Evolutionary conservation across 2,888 invertebrate genomes (phyloP).

Genomic region (Plebejus melissa): DNA sequence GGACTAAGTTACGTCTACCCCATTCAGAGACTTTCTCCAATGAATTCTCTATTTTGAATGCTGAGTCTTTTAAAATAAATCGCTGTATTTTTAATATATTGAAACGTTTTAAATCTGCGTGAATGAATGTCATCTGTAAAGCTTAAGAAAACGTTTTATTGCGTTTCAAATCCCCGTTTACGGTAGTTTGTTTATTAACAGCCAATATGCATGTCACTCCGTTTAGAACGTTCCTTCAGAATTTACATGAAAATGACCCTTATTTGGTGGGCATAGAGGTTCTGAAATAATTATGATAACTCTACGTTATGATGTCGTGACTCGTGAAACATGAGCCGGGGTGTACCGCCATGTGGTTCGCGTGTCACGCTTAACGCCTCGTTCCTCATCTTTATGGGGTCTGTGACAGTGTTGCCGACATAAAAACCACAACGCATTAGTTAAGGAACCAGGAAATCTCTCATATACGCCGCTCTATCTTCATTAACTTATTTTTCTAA

Average conservation of each 20-base stretch:
- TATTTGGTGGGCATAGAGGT: neutral
- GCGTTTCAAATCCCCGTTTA: neutral
- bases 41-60: no score
- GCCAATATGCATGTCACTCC: neutral
- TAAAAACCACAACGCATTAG: constrained; percentile 4
- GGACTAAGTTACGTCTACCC: no score
- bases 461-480: neutral
- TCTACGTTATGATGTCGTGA: neutral
- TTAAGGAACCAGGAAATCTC: neutral
- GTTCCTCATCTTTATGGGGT: neutral
- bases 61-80: no score
- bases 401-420: neutral
- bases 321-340: constrained; percentile 4
- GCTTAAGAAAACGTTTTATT: neutral
- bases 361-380: neutral
- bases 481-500: neutral
- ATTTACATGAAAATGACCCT: neutral
- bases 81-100: no score
- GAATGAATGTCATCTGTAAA: neutral
- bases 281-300: neutral
- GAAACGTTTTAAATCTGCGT: neutral
- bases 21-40: no score
- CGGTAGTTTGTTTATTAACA: constrained; percentile 1
- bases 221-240: neutral
- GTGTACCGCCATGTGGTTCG: neutral